Percentiles rank a stretch among this genome's conserved stretches.
These are phyloP conservation scores for Podocnemis expansa DNA, from an alignment of 2,113 vertebrate genomes.

Conservation along the genomic window DNA sequence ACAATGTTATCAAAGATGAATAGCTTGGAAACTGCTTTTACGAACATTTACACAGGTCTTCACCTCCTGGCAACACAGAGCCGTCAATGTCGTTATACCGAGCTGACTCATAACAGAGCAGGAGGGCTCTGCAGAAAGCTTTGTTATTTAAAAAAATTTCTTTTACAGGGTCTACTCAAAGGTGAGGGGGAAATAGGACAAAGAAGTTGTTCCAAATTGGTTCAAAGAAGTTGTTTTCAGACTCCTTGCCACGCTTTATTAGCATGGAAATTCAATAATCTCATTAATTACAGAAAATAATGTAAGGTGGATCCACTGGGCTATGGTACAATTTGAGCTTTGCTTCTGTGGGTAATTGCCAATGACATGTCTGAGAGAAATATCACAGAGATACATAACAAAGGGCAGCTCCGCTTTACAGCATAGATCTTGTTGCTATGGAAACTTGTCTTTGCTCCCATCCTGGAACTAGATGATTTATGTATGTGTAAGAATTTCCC, in stretches of 20 bases:
- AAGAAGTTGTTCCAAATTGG: constrained; percentile 51
- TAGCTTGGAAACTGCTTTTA: constrained; percentile 77
- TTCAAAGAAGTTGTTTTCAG: constrained; percentile 66
- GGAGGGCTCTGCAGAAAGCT: constrained; percentile 48
- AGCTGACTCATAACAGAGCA: constrained; percentile 64
- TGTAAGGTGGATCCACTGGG: constrained; percentile 74
- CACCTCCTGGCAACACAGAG: constrained; percentile 73
- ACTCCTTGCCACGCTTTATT: constrained; percentile 70
- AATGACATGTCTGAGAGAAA: constrained; percentile 79
- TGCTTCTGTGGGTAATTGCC: constrained; percentile 78
- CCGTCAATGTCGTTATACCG: constrained; percentile 47
- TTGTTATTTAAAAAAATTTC: not conserved
- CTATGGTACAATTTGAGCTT: constrained; percentile 74
- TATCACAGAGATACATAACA: constrained; percentile 80
- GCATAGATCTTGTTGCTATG: constrained; percentile 79
- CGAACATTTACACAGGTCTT: constrained; percentile 74
- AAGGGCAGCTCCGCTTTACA: constrained; percentile 76
- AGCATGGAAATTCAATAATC: constrained; percentile 76
- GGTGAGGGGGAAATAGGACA: constrained; percentile 18
- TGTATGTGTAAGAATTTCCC: constrained; percentile 77
- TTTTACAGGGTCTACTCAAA: constrained; percentile 26
- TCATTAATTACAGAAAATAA: constrained; percentile 79
- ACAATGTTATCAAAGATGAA: constrained; percentile 78
- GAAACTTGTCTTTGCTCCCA: constrained; percentile 77
- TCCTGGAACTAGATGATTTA: constrained; percentile 75